These are phyloP conservation scores for Panulirus ornatus DNA, from an alignment of 1,140 invertebrate species.

Conservation along the genomic window DNA sequence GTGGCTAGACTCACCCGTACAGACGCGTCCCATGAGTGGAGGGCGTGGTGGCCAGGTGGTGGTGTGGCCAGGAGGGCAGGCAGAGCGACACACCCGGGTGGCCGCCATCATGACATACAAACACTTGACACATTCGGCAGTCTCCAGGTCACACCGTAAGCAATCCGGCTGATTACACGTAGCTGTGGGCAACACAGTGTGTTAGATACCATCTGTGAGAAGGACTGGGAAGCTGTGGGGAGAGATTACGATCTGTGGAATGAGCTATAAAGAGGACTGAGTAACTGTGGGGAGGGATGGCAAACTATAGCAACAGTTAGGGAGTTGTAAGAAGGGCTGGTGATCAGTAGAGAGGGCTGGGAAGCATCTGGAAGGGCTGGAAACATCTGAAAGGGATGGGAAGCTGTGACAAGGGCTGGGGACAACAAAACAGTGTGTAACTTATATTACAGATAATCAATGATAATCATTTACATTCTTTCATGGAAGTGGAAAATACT, in stretches of 20 bases:
- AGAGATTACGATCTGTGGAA: not conserved
- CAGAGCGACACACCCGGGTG: conserved; percentile 29
- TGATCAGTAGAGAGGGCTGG: not conserved
- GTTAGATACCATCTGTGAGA: not conserved
- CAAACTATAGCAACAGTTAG: no score
- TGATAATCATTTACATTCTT: not conserved
- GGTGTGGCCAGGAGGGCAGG: conserved; percentile 50
- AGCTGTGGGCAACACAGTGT: not conserved
- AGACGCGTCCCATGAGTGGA: conserved; percentile 38
- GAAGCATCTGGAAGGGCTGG: no score
- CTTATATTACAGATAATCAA: no score
- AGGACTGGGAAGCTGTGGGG: not conserved
- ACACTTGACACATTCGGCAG: conserved; percentile 59
- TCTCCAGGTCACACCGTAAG: conserved; percentile 48
- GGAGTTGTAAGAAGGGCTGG: not conserved
- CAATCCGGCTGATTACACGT: conserved; percentile 57
- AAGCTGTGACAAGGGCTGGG: no score
- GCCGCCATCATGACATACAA: conserved; percentile 53
- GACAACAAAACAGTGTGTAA: no score
- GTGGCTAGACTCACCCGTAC: not conserved
- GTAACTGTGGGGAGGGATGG: no score
- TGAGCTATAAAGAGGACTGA: not conserved
- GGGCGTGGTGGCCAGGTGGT: conserved; percentile 43
- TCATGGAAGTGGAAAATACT: not conserved
- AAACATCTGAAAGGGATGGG: no score